These are phyloP conservation scores for Abrostola tripartita DNA, from an alignment of 2,888 invertebrate species.

Conservation along the genomic window DNA sequence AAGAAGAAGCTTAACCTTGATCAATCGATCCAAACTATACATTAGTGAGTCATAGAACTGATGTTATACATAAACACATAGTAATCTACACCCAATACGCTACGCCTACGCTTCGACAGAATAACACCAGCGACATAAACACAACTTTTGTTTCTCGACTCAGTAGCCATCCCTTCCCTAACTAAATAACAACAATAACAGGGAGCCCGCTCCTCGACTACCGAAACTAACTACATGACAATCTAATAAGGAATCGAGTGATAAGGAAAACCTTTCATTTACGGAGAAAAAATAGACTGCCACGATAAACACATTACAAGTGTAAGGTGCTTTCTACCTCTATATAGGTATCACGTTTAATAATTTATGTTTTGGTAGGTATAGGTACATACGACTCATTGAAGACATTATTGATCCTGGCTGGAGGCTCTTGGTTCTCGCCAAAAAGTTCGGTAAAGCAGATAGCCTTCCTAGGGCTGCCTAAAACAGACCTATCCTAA, in stretches of 20 bases:
- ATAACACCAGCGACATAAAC: constrained; percentile 75
- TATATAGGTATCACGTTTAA: constrained; percentile 45
- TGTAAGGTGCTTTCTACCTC: constrained; percentile 55
- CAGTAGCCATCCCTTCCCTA: constrained; percentile 76
- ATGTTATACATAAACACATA: background rate
- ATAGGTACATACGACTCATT: background rate
- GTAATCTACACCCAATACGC: constrained; percentile 1
- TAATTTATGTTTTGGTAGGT: constrained; percentile 16
- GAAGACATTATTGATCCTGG: no score
- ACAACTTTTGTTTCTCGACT: constrained; percentile 79
- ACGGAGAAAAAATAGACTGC: constrained; percentile 79
- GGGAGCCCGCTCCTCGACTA: constrained; percentile 63
- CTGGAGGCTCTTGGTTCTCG: no score
- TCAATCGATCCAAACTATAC: no score
- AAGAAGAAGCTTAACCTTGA: no score
- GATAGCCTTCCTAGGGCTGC: no score
- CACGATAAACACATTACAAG: constrained; percentile 68
- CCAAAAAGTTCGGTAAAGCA: no score
- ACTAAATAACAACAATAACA: constrained; percentile 82
- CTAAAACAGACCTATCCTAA: no score
- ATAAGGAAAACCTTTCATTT: constrained; percentile 84
- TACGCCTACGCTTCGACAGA: constrained; percentile 59
- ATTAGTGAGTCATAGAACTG: no score
- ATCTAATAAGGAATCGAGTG: constrained; percentile 82
- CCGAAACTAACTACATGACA: constrained; percentile 75